A percentile compares a stretch with the other conserved stretches of the same genome.
Evolutionary conservation across 1,140 invertebrate genomes (phyloP).

Genomic region (Scaptomyza montana): DNA sequence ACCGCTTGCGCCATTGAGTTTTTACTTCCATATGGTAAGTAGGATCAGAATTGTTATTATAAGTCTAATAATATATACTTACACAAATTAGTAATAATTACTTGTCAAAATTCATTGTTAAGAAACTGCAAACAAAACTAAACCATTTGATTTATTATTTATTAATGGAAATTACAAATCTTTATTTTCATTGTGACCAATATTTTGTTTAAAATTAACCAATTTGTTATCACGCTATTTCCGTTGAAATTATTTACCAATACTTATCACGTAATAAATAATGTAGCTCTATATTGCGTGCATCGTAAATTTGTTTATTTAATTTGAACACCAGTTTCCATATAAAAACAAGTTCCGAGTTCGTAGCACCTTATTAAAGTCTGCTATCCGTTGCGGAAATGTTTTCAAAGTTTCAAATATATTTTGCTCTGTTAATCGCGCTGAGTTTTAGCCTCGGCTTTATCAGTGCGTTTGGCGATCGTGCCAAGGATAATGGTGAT

Average conservation of each 20-base stretch:
- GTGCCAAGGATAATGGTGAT: conserved; percentile 66
- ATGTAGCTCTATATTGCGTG: conserved; percentile 47
- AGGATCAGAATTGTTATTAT: neutral
- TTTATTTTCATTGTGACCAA: conserved; percentile 35
- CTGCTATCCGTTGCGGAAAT: conserved; percentile 35
- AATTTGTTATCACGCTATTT: conserved; percentile 45
- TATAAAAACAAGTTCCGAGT: conserved; percentile 32
- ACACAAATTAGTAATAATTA: neutral
- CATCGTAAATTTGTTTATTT: conserved; percentile 14
- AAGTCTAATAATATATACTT: no score
- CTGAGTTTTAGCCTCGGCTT: conserved; percentile 11
- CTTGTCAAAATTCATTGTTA: no score
- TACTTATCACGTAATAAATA: conserved; percentile 8
- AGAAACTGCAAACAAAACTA: neutral
- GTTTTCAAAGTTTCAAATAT: conserved; percentile 20
- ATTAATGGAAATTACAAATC: neutral
- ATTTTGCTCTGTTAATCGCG: conserved; percentile 8
- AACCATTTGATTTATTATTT: neutral
- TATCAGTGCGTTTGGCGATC: conserved; percentile 40
- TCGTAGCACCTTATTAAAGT: neutral
- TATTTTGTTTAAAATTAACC: conserved; percentile 12
- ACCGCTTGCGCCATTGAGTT: conserved; percentile 56
- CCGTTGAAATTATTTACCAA: conserved; percentile 27
- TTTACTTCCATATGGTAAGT: conserved; percentile 60
- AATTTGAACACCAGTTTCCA: neutral